A percentile compares a stretch with the other conserved stretches of the same genome.
phyloP scores from a whole-genome alignment of 2,797 vertebrate genomes.

The Percopsis omiscomaycus region DNA sequence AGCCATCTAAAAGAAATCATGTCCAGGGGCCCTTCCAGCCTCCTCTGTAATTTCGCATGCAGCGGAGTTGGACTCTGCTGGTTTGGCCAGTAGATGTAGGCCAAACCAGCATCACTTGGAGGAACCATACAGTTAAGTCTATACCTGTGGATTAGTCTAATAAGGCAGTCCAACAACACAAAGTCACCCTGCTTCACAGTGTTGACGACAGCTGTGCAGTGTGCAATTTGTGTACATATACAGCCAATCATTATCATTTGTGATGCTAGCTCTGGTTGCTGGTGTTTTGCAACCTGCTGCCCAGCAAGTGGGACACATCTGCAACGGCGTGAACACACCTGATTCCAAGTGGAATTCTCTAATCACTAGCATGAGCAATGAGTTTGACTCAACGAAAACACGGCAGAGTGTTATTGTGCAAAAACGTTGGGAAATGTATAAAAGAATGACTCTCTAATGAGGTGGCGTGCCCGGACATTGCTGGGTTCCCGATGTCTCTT shows the following conservation, averaged over 20 bases:
- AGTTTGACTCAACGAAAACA: conserved; percentile 39
- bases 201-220: conserved; percentile 18
- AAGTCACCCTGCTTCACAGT: conserved; percentile 26
- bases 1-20: conserved; percentile 59
- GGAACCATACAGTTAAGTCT: conserved; percentile 35
- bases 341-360: conserved; percentile 32
- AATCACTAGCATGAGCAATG: conserved; percentile 24
- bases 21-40: conserved; percentile 53
- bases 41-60: conserved; percentile 46
- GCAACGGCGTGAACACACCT: conserved; percentile 36
- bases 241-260: too few relatives aligned
- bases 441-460: neutral
- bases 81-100: conserved; percentile 59
- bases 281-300: conserved; percentile 16
- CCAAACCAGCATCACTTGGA: conserved; percentile 40
- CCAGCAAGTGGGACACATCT: conserved; percentile 34
- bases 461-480: neutral
- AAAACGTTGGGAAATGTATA: neutral
- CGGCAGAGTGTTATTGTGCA: conserved; percentile 19
- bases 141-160: conserved; percentile 21
- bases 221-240: neutral
- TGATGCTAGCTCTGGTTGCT: too few relatives aligned
- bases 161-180: conserved; percentile 17
- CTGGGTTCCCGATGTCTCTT: conserved; percentile 22
- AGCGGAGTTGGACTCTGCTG: conserved; percentile 42